Base-by-base conservation (phyloP, 2,888 invertebrate genomes). In the Eristalinus sepulchralis region DNA sequence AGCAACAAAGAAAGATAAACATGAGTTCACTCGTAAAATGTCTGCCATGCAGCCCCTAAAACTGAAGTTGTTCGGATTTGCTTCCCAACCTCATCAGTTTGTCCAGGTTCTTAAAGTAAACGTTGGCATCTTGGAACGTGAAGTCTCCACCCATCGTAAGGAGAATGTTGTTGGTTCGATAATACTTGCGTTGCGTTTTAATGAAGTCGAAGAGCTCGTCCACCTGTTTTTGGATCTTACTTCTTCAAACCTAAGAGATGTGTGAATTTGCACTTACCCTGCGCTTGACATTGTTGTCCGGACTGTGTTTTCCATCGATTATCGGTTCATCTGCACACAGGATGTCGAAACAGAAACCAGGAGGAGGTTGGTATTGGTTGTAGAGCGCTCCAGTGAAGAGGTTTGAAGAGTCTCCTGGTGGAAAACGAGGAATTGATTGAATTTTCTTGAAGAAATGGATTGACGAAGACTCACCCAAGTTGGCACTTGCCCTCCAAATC, bases 71-170 rank as follows among this genome's bases (percentile, higher is more conserved):
- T 11, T 57, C 22, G n/a, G 11, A 13, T 2, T 27, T 6, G 11
- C 22, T 5, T 1, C 57, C 76, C 59, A 79, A 93, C 92, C 92
- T 94, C 90, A 98, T 98, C 62, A 98, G 93, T 91, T 96, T 97
- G 92, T 98, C 98, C 92, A 98, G 92, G 91, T 97, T 98, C 86
- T 94, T 95, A 92, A 95, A 98, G 95, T 96, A 97, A 91, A 95
- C 94, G 83, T 94, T 93, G 0, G 98, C 97, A 89, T 96, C 95
- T 90, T 96, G 96, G 91, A 97, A 98, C 9, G 96, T 96, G 91
- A 98, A 98, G 93, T 98, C 98, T 33, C 96, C 96, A 0, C 98
- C 98, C 98, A 98, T 98, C 0, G 98, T 97, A 77, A 98, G 88
- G 73, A 97, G 94, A 0, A 97, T 93, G 90, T 98, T 96, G 89